A percentile compares a stretch with the other conserved stretches of the same genome.
These are phyloP conservation scores for Parnassius mnemosyne DNA, from an alignment of 2,888 invertebrate genomes.

Conservation along the genomic window DNA sequence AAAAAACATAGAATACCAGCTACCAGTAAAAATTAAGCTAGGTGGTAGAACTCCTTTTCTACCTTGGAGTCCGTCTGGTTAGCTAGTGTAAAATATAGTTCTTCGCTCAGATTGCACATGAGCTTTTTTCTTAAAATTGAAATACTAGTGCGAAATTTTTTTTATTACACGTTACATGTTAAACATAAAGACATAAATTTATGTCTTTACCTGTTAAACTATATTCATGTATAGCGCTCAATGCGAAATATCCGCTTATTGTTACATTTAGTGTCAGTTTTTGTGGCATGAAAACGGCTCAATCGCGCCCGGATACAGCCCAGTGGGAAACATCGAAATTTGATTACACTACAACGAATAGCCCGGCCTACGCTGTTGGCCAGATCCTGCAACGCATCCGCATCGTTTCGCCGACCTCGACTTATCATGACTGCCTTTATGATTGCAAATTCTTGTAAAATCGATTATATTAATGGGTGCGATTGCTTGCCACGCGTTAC, in stretches of 20 bases:
- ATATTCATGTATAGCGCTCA: no score
- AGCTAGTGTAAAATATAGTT: no score
- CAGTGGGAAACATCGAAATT: constrained; percentile 13
- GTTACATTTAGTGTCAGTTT: neutral
- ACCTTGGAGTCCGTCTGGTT: no score
- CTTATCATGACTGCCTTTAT: constrained; percentile 27
- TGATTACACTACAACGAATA: constrained; percentile 12
- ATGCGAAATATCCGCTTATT: neutral
- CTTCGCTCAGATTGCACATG: no score
- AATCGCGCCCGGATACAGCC: constrained; percentile 12
- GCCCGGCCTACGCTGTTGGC: constrained; percentile 14
- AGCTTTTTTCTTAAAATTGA: no score
- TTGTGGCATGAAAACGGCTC: neutral
- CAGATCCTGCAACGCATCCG: constrained; percentile 34
- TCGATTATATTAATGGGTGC: constrained; percentile 11
- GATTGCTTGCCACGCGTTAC: constrained; percentile 6
- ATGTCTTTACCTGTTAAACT: no score
- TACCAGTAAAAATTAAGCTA: no score
- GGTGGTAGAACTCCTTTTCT: no score
- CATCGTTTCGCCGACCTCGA: constrained; percentile 32
- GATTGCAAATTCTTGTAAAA: constrained; percentile 24
- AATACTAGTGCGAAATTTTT: no score
- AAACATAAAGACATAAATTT: no score
- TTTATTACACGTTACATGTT: no score
- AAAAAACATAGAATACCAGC: no score